Conservation (phyloP, 2,888 invertebrate species). For the Tricholauxania praeusta region DNA sequence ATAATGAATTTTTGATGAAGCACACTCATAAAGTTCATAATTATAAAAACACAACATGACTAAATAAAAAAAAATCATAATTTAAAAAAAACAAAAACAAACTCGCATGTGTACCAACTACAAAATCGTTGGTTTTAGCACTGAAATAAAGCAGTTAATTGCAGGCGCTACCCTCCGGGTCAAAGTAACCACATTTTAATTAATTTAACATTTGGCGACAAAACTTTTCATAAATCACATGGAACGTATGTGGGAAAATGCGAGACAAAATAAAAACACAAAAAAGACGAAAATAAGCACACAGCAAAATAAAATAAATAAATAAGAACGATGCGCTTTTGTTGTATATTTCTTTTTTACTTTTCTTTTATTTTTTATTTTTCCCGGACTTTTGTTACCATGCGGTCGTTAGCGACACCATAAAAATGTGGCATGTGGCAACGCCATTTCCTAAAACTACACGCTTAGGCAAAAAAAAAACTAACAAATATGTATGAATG, state of each 20-base stretch:
- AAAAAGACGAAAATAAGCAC: neutral
- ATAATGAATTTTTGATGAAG: no score
- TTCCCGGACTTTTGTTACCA: neutral
- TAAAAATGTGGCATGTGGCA: constrained; percentile 24
- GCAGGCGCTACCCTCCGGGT: no score
- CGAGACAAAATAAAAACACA: neutral
- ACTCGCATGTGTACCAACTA: no score
- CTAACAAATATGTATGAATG: no score
- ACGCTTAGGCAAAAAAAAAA: no score
- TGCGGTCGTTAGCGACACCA: constrained; percentile 23
- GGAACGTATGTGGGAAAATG: neutral
- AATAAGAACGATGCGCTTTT: neutral
- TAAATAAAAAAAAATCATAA: no score
- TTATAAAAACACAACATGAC: no score
- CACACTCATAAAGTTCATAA: no score
- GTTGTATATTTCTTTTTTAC: neutral
- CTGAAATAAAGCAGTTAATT: no score
- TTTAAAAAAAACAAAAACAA: no score
- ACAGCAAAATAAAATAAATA: neutral
- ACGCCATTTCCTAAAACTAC: constrained; percentile 1
- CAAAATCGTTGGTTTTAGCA: no score
- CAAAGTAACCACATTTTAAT: constrained; percentile 18
- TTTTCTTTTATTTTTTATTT: neutral
- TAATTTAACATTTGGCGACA: constrained; percentile 24
- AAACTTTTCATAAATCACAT: constrained; percentile 16